Base-by-base conservation (phyloP, 2,888 invertebrate species). In the Metopia argyrocephala region DNA sequence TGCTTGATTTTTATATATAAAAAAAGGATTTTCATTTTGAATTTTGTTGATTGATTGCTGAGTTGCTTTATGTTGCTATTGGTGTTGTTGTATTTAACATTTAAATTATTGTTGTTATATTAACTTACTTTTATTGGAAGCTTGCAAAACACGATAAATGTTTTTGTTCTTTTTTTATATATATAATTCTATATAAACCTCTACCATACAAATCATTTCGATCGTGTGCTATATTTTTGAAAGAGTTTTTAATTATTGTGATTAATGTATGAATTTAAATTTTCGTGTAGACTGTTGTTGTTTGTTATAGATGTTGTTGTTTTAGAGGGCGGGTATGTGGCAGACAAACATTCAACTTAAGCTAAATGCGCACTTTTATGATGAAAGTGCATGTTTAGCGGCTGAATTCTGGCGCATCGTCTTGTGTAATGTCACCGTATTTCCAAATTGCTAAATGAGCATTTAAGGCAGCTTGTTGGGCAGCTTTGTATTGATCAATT, bases 371-470 rank as follows among this genome's bases (percentile, higher is more conserved):
- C 82, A 84, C 78, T 38, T 38, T 38, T 38, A 12, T 12, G 38
- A 38, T 76, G 76, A 76, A 80, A 78, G 75, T 79, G 84, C 85
- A 82, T 86, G 45, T 86, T 86, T 89, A 90, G 87, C 89, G 90
- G 83, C 88, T 88, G 85, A 90, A 90, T 84, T 91, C 90, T 48
- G 88, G 89, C 86, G 89, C 88, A 85, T 91, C 91, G 79, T 91
- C 91, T 82, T 90, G 89, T 76, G 90, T 91, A 75, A 99, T 97
- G 91, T 99, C 99, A n/a, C 99, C 99, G 89, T 99, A 99, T 88
- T 96, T 95, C 99, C 99, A 99, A 87, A 99, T 95, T 91, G 96
- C 96, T 86, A 94, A 92, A 90, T 97, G 97, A 85, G 94, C 93
- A 87, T 94, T 94, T 91, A 96, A 95, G 23, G 98, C 98, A 84